These are phyloP conservation scores for Muntiacus reevesi DNA, from an alignment of 2,113 vertebrate species.

Conservation along the genomic window DNA sequence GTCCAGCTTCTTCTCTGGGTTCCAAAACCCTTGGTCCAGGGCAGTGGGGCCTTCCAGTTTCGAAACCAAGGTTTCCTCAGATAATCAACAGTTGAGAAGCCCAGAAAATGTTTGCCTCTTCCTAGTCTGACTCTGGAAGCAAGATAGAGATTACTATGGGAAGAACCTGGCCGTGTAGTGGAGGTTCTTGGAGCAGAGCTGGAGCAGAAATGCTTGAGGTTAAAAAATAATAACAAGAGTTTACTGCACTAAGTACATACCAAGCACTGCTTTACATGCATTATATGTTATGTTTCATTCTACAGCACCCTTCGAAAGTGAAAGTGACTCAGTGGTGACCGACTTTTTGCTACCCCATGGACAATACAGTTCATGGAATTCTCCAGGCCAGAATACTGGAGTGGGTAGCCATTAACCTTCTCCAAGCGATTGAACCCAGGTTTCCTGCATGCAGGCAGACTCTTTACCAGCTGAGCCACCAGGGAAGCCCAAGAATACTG, in stretches of 20 bases:
- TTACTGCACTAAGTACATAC: not conserved
- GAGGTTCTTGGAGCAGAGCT: not conserved
- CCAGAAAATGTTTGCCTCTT: not conserved
- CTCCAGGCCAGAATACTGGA: not conserved
- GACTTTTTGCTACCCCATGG: not conserved
- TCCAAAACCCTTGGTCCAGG: not conserved
- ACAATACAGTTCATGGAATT: not conserved
- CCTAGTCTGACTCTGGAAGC: not conserved
- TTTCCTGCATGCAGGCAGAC: not conserved
- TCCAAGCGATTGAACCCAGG: not conserved
- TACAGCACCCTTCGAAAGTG: not conserved
- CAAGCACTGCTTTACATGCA: not conserved
- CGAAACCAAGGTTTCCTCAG: not conserved
- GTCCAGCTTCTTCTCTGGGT: not conserved
- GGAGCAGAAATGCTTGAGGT: not conserved
- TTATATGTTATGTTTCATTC: not conserved
- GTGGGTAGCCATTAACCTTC: not conserved
- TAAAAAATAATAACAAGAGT: not conserved
- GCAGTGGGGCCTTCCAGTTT: not conserved
- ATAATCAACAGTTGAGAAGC: not conserved
- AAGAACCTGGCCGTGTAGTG: not conserved
- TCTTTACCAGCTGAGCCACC: not conserved
- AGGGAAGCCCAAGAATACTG: not conserved
- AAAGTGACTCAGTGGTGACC: not conserved
- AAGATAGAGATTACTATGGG: not conserved